Conservation (phyloP, 23 tunicate species). For the Phallusia fumigata region DNA sequence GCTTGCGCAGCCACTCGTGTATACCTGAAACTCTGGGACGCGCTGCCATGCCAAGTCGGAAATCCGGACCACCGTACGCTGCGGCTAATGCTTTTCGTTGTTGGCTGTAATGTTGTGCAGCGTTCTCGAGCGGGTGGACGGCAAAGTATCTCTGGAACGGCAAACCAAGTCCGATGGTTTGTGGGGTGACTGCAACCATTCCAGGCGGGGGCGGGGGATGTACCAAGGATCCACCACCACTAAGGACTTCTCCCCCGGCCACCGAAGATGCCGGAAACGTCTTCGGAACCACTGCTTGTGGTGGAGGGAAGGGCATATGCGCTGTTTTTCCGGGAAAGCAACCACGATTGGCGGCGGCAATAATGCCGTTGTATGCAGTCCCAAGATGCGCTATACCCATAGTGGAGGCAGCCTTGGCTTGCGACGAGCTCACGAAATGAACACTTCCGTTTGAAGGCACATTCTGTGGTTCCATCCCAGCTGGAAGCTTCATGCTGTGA, state of each 20-base stretch:
- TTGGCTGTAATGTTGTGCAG: constrained; percentile 8
- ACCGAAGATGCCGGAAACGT: constrained; percentile 73
- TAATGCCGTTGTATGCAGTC: constrained; percentile 48
- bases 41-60: constrained; percentile 24
- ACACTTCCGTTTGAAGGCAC: constrained; percentile 22
- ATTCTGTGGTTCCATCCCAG: constrained; percentile 2
- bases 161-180: constrained; percentile 70
- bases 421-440: constrained; percentile 85
- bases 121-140: constrained; percentile 13
- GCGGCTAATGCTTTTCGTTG: constrained; percentile 7
- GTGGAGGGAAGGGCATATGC: constrained; percentile 43
- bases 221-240: constrained; percentile 27
- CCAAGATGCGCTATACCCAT: constrained; percentile 78
- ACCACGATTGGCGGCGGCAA: constrained; percentile 84
- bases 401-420: constrained; percentile 85
- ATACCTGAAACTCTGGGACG: constrained; percentile 82
- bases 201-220: constrained; percentile 57
- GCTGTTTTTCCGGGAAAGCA: constrained; percentile 35
- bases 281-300: constrained; percentile 78
- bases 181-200: constrained; percentile 69
- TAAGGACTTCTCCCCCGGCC: constrained; percentile 60
- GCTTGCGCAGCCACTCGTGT: constrained; percentile 59
- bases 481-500: constrained; percentile 27
- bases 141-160: constrained; percentile 67
- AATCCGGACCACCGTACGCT: constrained; percentile 37